These are phyloP conservation scores for Fragum sueziense DNA, from an alignment of 2,888 invertebrate species.

Conservation along the genomic window DNA sequence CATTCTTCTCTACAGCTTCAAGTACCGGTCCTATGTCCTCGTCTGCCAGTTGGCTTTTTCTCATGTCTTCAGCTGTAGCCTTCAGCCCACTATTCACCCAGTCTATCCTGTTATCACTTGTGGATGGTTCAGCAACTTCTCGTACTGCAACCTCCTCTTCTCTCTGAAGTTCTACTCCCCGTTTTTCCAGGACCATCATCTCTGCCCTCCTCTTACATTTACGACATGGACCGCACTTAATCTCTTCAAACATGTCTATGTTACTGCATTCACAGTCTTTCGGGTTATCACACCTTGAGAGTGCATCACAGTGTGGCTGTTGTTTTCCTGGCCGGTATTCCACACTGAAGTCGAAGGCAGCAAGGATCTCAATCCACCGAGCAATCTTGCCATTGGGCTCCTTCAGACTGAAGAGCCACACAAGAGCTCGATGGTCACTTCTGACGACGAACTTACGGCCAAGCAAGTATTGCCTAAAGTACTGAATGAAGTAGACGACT, in stretches of 20 bases:
- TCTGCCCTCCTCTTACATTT: constrained; percentile 25
- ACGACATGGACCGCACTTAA: constrained; percentile 26
- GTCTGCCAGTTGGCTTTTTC: background rate
- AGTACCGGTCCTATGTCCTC: background rate
- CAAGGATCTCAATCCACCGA: constrained; percentile 26
- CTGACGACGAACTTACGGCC: background rate
- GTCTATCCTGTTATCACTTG: too few relatives aligned
- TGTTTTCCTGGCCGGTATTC: constrained; percentile 32
- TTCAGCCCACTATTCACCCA: background rate
- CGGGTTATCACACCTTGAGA: constrained; percentile 28
- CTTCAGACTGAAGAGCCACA: constrained; percentile 19
- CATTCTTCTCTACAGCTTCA: background rate
- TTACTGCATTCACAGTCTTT: constrained; percentile 16
- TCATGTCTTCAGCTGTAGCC: background rate
- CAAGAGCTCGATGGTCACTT: background rate
- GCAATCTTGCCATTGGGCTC: constrained; percentile 34
- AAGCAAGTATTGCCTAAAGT: background rate
- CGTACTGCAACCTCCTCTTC: background rate
- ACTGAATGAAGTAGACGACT: constrained; percentile 18
- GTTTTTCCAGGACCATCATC: constrained; percentile 14
- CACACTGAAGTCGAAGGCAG: constrained; percentile 25
- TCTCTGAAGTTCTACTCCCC: too few relatives aligned
- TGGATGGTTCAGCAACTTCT: too few relatives aligned
- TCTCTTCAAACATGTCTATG: constrained; percentile 12
- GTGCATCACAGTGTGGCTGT: constrained; percentile 28